Evolutionary conservation across 92 coral and sea anemone genomes (phyloP), one percentile per base, ranked within the genome.

Genomic region (Pocillopora meandrina): DNA sequence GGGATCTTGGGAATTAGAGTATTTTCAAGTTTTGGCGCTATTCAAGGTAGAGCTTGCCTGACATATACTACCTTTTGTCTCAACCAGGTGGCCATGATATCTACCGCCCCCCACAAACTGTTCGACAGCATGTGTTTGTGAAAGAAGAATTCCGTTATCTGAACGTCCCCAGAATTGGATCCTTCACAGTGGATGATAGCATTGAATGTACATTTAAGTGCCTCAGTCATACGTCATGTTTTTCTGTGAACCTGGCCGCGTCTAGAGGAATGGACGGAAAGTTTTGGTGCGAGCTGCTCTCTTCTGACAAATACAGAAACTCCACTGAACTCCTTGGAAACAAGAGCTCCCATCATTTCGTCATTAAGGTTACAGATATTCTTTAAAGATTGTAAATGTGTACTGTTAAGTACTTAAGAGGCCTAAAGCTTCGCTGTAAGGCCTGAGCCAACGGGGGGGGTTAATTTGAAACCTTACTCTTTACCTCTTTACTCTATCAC

Each of bases 301-400:
- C 74, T 70, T 70, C 74, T 70, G 74, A 70, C 18, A 70, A 70
- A 5, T 33, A 70, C 74, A 70, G 23, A 36, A 70, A 70, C 74
- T 70, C 20, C 56, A 70, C 74, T 10, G 56, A 70, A 55, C 33
- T 12, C 56, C 31, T 8, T 12, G 74, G 12, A 17, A 70, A 70
- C 74, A 70, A 70, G 11, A 35, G 20, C 11, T 7, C 74, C 0
- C 74, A 70, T 70, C 74, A 70, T 20, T 35, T 70, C 11, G 35
- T 5, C 56, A 70, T 35, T 6, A 35, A 35, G 74, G 74, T 70
- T 14, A 12, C 55, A 20, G 42, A 4, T 20, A 70, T 35, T 68
- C 36, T 70, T 55, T 21, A n/a, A 18, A 3, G 55, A 42, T 42
- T 6, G 49, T 42, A 6, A 42, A 42, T 2, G 49, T 42, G 4